Conservation (phyloP, 1,140 invertebrate genomes). For the Leguminivora glycinivorella region DNA sequence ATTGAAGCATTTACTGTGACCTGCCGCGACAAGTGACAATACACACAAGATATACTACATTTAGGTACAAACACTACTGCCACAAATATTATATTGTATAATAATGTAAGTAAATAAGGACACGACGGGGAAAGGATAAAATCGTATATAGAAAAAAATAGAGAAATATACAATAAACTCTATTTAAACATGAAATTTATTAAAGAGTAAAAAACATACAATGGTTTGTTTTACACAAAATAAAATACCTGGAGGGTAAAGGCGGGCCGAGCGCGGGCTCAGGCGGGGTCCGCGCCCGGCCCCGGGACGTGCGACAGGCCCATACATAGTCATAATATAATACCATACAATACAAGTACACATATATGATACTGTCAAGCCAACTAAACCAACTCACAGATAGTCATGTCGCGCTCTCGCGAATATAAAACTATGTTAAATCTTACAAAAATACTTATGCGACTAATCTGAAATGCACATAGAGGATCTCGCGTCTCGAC, state of each 20-base stretch:
- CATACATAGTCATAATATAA: conserved; percentile 75
- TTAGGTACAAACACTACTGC: conserved; percentile 71
- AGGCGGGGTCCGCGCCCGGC: conserved; percentile 50
- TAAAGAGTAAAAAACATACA: conserved; percentile 80
- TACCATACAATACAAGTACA: conserved; percentile 72
- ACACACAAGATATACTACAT: conserved; percentile 56
- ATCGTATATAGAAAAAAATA: conserved; percentile 74
- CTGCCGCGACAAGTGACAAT: conserved; percentile 54
- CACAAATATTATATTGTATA: conserved; percentile 72
- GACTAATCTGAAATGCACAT: conserved; percentile 77
- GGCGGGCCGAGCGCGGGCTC: conserved; percentile 43
- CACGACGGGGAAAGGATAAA: conserved; percentile 51
- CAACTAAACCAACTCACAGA: conserved; percentile 69
- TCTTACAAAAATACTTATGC: conserved; percentile 79
- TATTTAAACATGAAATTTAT: conserved; percentile 79
- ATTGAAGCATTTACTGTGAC: conserved; percentile 67
- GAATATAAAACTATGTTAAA: conserved; percentile 76
- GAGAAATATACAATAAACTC: conserved; percentile 77
- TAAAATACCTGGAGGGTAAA: conserved; percentile 75
- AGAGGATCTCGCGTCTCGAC: conserved; percentile 73
- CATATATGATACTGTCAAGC: conserved; percentile 77
- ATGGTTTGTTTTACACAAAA: conserved; percentile 78
- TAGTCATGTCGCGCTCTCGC: conserved; percentile 76
- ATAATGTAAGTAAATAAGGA: conserved; percentile 72
- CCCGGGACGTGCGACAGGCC: conserved; percentile 61